These are phyloP conservation scores for Eueides isabella DNA, from an alignment of 1,140 invertebrate genomes.

Conservation along the genomic window DNA sequence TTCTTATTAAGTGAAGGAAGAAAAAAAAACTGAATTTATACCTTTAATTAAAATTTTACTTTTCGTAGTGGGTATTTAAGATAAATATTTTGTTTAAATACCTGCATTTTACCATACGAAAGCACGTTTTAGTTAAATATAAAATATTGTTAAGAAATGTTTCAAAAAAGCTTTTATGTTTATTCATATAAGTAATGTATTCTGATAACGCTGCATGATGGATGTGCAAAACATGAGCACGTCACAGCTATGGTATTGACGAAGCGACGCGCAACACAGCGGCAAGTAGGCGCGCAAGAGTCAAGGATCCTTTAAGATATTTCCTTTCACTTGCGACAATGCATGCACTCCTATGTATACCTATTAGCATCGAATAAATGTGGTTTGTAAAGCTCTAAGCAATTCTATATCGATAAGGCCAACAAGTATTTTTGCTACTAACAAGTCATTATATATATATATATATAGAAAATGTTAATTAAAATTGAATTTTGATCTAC, in stretches of 20 bases:
- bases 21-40: too few species aligned
- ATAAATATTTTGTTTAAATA: too few species aligned
- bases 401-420: constrained; percentile 52
- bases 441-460: constrained; percentile 19
- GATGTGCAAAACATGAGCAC: constrained; percentile 31
- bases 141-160: too few species aligned
- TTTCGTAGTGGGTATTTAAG: too few species aligned
- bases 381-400: constrained; percentile 51
- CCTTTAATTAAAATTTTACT: too few species aligned
- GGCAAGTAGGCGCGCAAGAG: constrained; percentile 72
- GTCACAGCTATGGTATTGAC: constrained; percentile 47
- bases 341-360: constrained; percentile 60
- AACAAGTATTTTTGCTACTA: constrained; percentile 41
- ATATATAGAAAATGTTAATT: not conserved
- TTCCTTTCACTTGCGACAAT: constrained; percentile 81
- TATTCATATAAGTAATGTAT: not conserved
- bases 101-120: too few species aligned
- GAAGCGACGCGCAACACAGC: constrained; percentile 48
- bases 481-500: not conserved
- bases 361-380: constrained; percentile 48
- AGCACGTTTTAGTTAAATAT: too few species aligned
- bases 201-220: not conserved
- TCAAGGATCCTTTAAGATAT: constrained; percentile 80
- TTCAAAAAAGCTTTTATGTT: too few species aligned
- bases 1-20: too few species aligned